Percentiles rank a stretch among this genome's conserved stretches.
Evolutionary conservation across 92 coral and sea anemone genomes (phyloP).

Genomic region (Metridium senile): DNA sequence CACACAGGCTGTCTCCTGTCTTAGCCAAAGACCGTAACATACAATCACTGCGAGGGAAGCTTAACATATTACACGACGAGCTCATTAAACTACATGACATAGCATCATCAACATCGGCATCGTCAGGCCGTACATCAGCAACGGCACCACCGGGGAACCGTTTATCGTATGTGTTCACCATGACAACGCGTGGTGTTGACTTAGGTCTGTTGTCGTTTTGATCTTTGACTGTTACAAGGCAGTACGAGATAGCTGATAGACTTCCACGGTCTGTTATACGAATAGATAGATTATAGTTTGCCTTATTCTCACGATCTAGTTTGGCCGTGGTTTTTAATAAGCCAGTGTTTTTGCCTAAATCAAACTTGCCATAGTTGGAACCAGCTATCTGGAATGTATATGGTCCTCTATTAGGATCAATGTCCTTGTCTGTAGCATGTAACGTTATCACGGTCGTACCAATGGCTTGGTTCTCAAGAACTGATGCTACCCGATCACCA

Average conservation of each 20-base stretch:
- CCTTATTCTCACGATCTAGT: constrained; percentile 74
- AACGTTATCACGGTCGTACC: constrained; percentile 74
- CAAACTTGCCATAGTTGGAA: constrained; percentile 72
- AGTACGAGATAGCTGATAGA: constrained; percentile 61
- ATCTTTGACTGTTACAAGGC: constrained; percentile 73
- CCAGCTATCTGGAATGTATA: constrained; percentile 66
- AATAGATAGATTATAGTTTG: constrained; percentile 63
- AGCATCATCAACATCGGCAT: constrained; percentile 73
- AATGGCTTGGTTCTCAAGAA: constrained; percentile 67
- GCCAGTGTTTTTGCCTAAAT: constrained; percentile 55
- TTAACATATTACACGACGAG: constrained; percentile 57
- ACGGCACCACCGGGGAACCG: constrained; percentile 74
- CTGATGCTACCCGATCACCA: constrained; percentile 58
- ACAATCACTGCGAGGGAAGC: constrained; percentile 76
- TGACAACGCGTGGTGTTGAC: constrained; percentile 71
- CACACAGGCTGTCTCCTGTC: constrained; percentile 43
- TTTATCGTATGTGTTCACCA: constrained; percentile 67
- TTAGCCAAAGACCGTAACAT: constrained; percentile 50
- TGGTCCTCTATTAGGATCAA: constrained; percentile 88
- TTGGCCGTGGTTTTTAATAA: constrained; percentile 56
- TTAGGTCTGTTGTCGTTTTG: constrained; percentile 87
- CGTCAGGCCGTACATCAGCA: constrained; percentile 83
- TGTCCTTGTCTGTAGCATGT: constrained; percentile 72
- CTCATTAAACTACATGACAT: constrained; percentile 67
- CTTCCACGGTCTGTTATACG: constrained; percentile 71